Conservation (phyloP, 2,797 vertebrate genomes). For the Euthynnus affinis region DNA sequence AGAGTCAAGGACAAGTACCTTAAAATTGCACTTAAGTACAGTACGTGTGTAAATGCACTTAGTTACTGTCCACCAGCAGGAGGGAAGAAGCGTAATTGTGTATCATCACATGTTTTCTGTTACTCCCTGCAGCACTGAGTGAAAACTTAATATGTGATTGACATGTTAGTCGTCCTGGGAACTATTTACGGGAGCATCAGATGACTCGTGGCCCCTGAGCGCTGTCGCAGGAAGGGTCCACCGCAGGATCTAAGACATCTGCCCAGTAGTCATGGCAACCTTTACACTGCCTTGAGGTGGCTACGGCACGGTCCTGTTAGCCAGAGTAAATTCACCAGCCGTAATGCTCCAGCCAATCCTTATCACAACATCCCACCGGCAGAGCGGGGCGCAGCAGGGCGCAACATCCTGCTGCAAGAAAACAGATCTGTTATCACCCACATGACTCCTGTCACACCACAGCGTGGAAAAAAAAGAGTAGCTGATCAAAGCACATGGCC, state of each 20-base stretch:
- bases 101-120: constrained; percentile 30
- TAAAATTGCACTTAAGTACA: neutral
- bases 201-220: constrained; percentile 46
- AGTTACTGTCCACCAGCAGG: neutral
- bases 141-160: constrained; percentile 44
- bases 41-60: no score
- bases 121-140: constrained; percentile 39
- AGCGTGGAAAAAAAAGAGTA: constrained; percentile 43
- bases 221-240: constrained; percentile 43
- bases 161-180: constrained; percentile 59
- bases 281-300: constrained; percentile 21
- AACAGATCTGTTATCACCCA: constrained; percentile 71
- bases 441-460: constrained; percentile 63
- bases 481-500: constrained; percentile 53
- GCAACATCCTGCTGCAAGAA: constrained; percentile 53
- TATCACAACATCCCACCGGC: constrained; percentile 69
- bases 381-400: constrained; percentile 31
- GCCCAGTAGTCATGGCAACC: constrained; percentile 58
- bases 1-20: neutral
- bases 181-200: constrained; percentile 42
- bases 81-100: neutral
- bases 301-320: constrained; percentile 11
- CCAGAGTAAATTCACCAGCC: constrained; percentile 32
- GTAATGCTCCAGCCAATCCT: constrained; percentile 34
- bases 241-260: constrained; percentile 46